Evolutionary conservation across 2,113 vertebrate genomes (phyloP), one percentile per base, ranked within the genome.

Genomic region (Typhlomys cinereus): DNA sequence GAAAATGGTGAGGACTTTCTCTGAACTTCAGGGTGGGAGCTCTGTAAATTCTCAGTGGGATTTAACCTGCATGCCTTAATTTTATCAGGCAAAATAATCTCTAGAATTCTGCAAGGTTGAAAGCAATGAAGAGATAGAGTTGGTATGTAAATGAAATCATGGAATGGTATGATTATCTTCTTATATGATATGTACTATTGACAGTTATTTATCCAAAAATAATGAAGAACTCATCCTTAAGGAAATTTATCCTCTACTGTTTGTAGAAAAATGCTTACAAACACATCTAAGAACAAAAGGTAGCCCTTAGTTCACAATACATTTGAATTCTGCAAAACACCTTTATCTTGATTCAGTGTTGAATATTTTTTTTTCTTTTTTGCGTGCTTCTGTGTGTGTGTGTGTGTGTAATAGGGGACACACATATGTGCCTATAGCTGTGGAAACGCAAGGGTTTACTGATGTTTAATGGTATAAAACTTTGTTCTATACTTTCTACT

Each of bases 121-220:
- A 70, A 67, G 23, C 54, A 90, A 91, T 88, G 34, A 92, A 88
- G 75, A 18, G 14, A 57, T 80, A 76, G 46, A 75, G 66, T 96
- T 90, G 93, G 15, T 88, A 8, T 78, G 31, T 73, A 91, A 94
- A 90, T 92, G 90, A 46, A 0, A 90, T 88, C 5, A n/a, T 41
- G 71, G 10, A 4, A 50, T 59, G 27, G 20, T n/a, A 41, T n/a
- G 34, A 3, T 61, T 94, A 1, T 95, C 18, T 67, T 94, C 34
- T 88, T 57, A 70, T 50, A 80, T 87, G 73, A 1, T 78, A 14
- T 14, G 25, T 41, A 64, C 89, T 83, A 76, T 46, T 83, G 85
- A 81, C 36, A 86, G 9, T 89, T 69, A 50, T 15, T 27, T 80
- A 73, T 89, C 81, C n/a, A 82, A 15, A 1, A 94, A 50, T 81